Conservation (phyloP, 1,140 invertebrate genomes). For the Pseudomyrmex flavicornis region DNA sequence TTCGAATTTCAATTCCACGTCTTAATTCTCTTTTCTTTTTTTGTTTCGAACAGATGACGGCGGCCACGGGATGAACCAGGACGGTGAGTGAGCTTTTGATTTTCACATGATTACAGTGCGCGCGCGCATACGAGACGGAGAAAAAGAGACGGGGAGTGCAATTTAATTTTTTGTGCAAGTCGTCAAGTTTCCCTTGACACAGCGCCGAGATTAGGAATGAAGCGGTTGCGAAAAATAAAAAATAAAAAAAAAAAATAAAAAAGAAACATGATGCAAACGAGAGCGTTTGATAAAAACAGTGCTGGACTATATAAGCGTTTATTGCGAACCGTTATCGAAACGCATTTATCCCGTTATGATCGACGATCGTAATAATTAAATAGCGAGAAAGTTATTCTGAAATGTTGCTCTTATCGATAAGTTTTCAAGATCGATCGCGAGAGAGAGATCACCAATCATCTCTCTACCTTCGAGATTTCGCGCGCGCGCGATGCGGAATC, state of each 20-base stretch:
- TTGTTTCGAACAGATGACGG: constrained; percentile 80
- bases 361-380: constrained; percentile 52
- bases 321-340: constrained; percentile 62
- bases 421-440: constrained; percentile 53
- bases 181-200: constrained; percentile 22
- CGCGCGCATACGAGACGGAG: too few relatives aligned
- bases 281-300: not conserved
- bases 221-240: too few relatives aligned
- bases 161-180: not conserved
- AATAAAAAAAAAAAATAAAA: too few relatives aligned
- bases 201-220: not conserved
- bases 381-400: constrained; percentile 48
- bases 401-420: constrained; percentile 51
- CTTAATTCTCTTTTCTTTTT: constrained; percentile 66
- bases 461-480: constrained; percentile 22
- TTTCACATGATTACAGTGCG: constrained; percentile 3
- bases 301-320: constrained; percentile 2
- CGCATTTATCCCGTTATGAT: constrained; percentile 64
- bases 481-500: constrained; percentile 27
- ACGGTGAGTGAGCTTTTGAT: constrained; percentile 78
- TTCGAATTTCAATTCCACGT: constrained; percentile 24
- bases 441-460: constrained; percentile 66
- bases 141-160: not conserved
- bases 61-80: constrained; percentile 83
- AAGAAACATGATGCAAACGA: too few relatives aligned